Conservation (phyloP, 2,888 invertebrate genomes). For the Hirtodrosophila histrioides region DNA sequence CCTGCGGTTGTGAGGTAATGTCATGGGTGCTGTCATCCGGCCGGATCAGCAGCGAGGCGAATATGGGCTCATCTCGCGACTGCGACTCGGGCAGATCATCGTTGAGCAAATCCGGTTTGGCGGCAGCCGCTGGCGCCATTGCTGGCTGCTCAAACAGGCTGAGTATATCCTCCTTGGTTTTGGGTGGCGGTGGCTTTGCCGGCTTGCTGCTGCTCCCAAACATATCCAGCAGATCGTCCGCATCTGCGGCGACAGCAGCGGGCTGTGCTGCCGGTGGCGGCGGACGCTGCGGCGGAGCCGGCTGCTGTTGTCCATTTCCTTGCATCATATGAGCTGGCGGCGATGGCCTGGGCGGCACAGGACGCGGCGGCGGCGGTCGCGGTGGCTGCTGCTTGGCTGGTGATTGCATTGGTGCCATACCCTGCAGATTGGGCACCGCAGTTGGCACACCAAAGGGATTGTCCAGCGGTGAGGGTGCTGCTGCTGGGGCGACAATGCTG, state of each 20-base stretch:
- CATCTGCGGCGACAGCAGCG: slow-evolving; percentile 53
- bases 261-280: slow-evolving; percentile 70
- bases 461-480: slow-evolving; percentile 55
- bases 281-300: slow-evolving; percentile 75
- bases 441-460: slow-evolving; percentile 84
- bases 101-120: slow-evolving; percentile 86
- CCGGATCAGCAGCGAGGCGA: slow-evolving; percentile 80
- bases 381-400: slow-evolving; percentile 85
- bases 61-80: slow-evolving; percentile 74
- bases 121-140: slow-evolving; percentile 66
- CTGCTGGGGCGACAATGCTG: slow-evolving; percentile 38
- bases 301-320: slow-evolving; percentile 49
- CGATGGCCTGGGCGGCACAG: slow-evolving; percentile 80
- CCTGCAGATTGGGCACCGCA: slow-evolving; percentile 83
- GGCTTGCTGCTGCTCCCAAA: slow-evolving; percentile 84
- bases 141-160: slow-evolving; percentile 85
- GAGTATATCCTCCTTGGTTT: slow-evolving; percentile 87
- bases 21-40: slow-evolving; percentile 83
- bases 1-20: slow-evolving; percentile 82
- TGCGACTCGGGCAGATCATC: slow-evolving; percentile 85
- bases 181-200: slow-evolving; percentile 85
- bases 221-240: slow-evolving; percentile 86
- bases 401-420: slow-evolving; percentile 85
- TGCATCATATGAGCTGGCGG: slow-evolving; percentile 79
- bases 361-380: slow-evolving; percentile 84